Percentiles rank a stretch among this genome's conserved stretches.
phyloP scores from a whole-genome alignment of 1,140 invertebrate species.

The Diorhabda carinulata region DNA sequence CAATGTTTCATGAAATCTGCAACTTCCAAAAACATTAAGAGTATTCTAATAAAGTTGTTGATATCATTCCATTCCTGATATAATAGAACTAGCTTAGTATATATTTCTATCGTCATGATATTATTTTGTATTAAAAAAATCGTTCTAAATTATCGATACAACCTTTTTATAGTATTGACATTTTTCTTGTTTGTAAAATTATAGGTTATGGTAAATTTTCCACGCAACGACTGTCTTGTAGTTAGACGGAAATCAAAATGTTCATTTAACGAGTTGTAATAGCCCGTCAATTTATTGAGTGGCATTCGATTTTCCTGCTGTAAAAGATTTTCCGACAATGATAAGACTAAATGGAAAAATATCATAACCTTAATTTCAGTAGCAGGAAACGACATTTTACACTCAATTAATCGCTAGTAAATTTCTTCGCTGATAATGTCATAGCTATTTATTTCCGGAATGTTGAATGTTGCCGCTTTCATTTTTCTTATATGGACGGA shows the following conservation, averaged over 20 bases:
- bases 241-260: neutral
- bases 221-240: no score
- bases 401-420: neutral
- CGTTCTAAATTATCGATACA: no score
- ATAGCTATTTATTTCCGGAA: slow-evolving; percentile 2
- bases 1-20: no score
- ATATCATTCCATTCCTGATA: no score
- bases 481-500: neutral
- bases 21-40: no score
- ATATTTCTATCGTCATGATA: no score
- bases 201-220: no score
- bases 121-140: no score
- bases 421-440: neutral
- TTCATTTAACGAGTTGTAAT: neutral
- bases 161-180: no score
- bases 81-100: no score
- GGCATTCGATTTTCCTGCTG: slow-evolving; percentile 1
- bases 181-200: no score
- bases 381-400: neutral
- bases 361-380: slow-evolving; percentile 2
- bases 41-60: no score
- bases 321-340: neutral
- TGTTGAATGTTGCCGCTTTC: neutral
- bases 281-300: neutral
- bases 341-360: slow-evolving; percentile 1